Evolutionary conservation across 2,797 vertebrate species (phyloP).

Genomic region (Halcyon smyrnensis): DNA sequence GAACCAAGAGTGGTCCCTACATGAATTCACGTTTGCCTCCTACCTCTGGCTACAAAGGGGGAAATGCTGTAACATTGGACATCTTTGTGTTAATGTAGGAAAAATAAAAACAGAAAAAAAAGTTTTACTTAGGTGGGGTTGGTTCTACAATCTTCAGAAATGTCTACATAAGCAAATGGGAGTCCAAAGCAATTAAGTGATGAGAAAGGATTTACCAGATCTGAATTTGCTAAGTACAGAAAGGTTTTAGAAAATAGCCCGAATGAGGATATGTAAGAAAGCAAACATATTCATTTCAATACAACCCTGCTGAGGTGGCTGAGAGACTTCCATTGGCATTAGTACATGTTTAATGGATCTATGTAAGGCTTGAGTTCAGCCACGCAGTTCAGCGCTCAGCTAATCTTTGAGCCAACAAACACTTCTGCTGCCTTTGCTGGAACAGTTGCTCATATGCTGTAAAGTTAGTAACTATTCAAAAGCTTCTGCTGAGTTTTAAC

Average conservation of each 20-base stretch:
- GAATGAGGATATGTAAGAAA: not conserved
- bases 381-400: fast-evolving
- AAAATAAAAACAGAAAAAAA: not conserved
- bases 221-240: not conserved
- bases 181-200: not conserved
- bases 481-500: not conserved
- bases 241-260: not conserved
- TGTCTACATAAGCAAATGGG: not conserved
- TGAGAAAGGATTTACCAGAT: not conserved
- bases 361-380: not conserved
- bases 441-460: not conserved
- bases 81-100: not conserved
- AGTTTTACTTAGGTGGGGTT: not conserved
- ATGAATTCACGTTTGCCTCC: not conserved
- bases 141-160: not conserved
- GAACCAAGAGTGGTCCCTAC: fast-evolving
- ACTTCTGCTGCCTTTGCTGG: not conserved
- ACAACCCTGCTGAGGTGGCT: not conserved
- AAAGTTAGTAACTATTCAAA: not conserved
- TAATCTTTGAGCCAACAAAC: not conserved
- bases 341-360: not conserved
- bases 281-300: not conserved
- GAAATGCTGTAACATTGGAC: not conserved
- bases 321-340: not conserved
- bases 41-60: not conserved